A percentile compares a stretch with the other conserved stretches of the same genome.
Conservation (phyloP, 2,797 vertebrate genomes). For the Channallabes apus region DNA sequence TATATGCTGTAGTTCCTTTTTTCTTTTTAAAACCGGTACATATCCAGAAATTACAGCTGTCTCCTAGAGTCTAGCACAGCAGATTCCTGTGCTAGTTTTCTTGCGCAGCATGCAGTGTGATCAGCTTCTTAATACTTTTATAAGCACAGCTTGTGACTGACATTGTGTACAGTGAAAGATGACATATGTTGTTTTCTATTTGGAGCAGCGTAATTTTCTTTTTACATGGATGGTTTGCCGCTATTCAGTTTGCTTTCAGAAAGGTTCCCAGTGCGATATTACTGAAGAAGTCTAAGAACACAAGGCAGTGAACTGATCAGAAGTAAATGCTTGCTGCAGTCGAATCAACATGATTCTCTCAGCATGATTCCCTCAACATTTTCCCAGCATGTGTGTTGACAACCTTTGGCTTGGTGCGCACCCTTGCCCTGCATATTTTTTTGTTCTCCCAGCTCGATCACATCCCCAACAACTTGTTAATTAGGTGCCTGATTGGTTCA, state of each 20-base stretch:
- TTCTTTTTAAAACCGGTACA: neutral
- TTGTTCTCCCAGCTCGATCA: neutral
- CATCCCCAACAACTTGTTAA: constrained; percentile 15
- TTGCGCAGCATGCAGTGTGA: neutral
- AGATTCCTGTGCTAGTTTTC: neutral
- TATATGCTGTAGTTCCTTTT: neutral
- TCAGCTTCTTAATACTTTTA: neutral
- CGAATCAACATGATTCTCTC: neutral
- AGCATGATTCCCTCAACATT: too few species aligned
- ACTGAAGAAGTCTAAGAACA: constrained; percentile 1
- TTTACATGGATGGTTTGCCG: neutral
- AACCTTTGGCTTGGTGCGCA: neutral
- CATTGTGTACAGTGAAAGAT: constrained; percentile 5
- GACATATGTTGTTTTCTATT: neutral
- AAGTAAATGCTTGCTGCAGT: constrained; percentile 9
- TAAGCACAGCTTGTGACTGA: constrained; percentile 11
- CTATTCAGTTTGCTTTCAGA: neutral
- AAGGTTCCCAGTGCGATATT: neutral
- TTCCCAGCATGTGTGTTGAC: constrained; percentile 10
- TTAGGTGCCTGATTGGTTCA: constrained; percentile 1
- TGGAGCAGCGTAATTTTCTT: neutral
- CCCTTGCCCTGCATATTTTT: neutral
- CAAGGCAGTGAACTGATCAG: neutral
- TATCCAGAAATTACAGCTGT: neutral
- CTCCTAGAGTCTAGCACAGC: neutral